Conservation (phyloP, 2,113 vertebrate species). For the Colius striatus region DNA sequence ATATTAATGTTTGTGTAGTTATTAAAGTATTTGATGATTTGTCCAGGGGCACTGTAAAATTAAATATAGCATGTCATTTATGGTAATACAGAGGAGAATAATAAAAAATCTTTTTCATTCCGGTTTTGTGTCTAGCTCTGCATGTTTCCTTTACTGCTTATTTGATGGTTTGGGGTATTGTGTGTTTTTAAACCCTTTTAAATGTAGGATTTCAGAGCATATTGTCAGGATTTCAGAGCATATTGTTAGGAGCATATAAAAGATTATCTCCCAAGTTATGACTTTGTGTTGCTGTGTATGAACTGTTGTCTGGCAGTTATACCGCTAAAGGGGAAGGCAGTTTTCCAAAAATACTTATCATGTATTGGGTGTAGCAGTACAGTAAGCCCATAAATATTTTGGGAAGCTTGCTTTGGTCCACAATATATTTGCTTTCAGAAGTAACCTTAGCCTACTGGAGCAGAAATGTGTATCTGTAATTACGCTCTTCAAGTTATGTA, state of each 20-base stretch:
- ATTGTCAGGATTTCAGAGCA: constrained; percentile 48
- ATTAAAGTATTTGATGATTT: constrained; percentile 78
- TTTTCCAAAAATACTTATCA: constrained; percentile 43
- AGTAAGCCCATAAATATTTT: constrained; percentile 40
- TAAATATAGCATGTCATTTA: constrained; percentile 75
- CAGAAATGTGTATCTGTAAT: constrained; percentile 10
- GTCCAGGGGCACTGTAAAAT: constrained; percentile 71
- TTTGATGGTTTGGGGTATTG: constrained; percentile 47
- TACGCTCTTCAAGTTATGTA: constrained; percentile 19
- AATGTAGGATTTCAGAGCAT: constrained; percentile 50
- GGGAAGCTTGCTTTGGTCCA: constrained; percentile 18
- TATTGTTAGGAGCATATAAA: constrained; percentile 47
- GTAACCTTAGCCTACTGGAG: background rate
- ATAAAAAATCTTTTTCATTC: constrained; percentile 65
- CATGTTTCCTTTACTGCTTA: constrained; percentile 42
- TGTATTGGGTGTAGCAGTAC: background rate
- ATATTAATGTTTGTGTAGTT: constrained; percentile 80
- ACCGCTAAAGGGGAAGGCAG: constrained; percentile 38
- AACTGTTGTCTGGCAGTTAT: constrained; percentile 46
- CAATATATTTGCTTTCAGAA: constrained; percentile 17
- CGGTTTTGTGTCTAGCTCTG: constrained; percentile 51
- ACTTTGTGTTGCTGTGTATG: constrained; percentile 31
- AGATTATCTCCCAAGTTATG: constrained; percentile 45
- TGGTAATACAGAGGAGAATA: constrained; percentile 60
- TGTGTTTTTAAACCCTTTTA: constrained; percentile 40